Evolutionary conservation across 2,113 vertebrate species (phyloP), one percentile per base, ranked within the genome.

Genomic region (Phaethon lepturus): DNA sequence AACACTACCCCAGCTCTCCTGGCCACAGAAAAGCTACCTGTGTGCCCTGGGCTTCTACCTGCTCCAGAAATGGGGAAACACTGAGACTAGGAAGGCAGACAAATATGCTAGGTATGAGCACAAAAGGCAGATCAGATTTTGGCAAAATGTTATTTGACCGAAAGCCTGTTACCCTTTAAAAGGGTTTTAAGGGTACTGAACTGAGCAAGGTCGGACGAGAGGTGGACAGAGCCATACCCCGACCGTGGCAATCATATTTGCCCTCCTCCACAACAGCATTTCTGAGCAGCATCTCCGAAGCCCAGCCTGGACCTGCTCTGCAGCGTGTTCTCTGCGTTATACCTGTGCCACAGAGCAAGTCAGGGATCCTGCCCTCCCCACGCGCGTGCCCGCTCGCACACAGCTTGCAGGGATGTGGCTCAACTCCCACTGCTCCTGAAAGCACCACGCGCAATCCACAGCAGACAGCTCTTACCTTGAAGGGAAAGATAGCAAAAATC

Each of bases 301-400:
- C 11, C 29, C 25, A 26, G 73, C 55, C 80, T 6, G 58, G 76
- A 17, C 13, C 69, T 14, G 58, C 77, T 59, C 45, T 2, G 29
- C 64, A 49, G 66, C 15, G 0, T 3, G 20, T 26, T 42, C 74
- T 25, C 50, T 6, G 44, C 4, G 2, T 16, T 4, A 38, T 15
- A 16, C 40, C 47, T 1, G 40, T n/a, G 62, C 42, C 86, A 47
- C 19, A 2, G 49, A 20, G 33, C 33, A 13, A 3, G 23, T 1
- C 42, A 3, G 38, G 64, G 45, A 9, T 1, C 13, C 73, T 79
- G 92, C 60, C 55, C 64, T 42, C 40, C 9, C 74, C 18, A 0
- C 13, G 8, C 6, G 0, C 13, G 0, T 7, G 25, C 52, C 47
- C 1, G 0, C 67, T 56, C 6, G 0, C 63, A 23, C 56, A 5